phyloP scores from a whole-genome alignment of 2,888 invertebrate genomes.

The Leptinotarsa haldemani region DNA sequence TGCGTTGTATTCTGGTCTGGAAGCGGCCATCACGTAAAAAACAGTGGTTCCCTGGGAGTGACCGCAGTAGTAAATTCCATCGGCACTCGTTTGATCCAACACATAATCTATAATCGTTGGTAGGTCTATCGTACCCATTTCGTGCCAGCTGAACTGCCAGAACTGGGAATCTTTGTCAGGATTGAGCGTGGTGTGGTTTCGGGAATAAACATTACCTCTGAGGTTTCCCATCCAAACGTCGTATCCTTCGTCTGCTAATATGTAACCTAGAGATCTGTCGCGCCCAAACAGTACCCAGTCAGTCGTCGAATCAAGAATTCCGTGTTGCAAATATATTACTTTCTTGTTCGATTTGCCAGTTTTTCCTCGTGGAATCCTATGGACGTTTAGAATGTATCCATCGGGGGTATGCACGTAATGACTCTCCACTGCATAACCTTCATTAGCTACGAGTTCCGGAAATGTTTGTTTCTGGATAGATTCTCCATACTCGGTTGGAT shows the following conservation, averaged over 20 bases:
- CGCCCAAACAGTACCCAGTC: constrained; percentile 70
- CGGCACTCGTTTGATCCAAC: constrained; percentile 69
- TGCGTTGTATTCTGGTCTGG: constrained; percentile 73
- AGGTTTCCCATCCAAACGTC: constrained; percentile 57
- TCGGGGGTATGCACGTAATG: constrained; percentile 67
- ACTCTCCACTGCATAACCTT: constrained; percentile 65
- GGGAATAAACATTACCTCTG: constrained; percentile 51
- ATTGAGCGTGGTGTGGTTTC: constrained; percentile 46
- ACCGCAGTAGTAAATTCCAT: constrained; percentile 72
- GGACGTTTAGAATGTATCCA: constrained; percentile 70
- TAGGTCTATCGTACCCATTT: constrained; percentile 82
- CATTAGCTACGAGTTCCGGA: constrained; percentile 59
- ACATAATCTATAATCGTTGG: constrained; percentile 84
- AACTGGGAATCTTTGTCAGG: constrained; percentile 52
- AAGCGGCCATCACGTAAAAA: constrained; percentile 77
- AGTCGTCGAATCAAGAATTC: constrained; percentile 68
- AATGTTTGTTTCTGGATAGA: background rate
- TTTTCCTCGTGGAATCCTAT: constrained; percentile 68
- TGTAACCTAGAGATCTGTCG: constrained; percentile 60
- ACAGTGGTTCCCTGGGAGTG: constrained; percentile 69
- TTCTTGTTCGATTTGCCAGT: constrained; percentile 43
- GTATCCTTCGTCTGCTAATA: constrained; percentile 56
- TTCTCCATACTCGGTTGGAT: background rate
- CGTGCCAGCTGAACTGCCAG: constrained; percentile 77
- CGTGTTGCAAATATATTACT: constrained; percentile 69